phyloP scores from a whole-genome alignment of 2,113 vertebrate genomes.

The Ailurus styani region DNA sequence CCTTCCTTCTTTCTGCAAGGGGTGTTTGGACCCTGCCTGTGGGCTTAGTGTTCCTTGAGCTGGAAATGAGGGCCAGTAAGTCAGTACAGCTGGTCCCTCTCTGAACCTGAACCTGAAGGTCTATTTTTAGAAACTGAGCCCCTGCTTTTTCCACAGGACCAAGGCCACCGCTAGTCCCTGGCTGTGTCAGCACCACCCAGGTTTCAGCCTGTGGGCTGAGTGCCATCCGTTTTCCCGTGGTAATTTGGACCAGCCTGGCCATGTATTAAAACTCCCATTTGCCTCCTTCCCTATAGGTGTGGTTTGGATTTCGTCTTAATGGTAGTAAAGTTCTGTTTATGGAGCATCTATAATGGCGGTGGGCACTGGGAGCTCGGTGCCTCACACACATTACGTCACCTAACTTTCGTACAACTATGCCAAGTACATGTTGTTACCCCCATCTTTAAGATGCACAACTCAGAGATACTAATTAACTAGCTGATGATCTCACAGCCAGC shows the following conservation, averaged over 20 bases:
- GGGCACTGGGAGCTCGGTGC: background rate
- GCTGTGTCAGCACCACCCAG: background rate
- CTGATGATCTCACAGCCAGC: background rate
- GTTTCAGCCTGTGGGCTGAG: background rate
- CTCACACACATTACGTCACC: conserved; percentile 1
- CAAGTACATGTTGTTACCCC: background rate
- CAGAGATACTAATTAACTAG: conserved; percentile 34
- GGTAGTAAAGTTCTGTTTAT: conserved; percentile 58
- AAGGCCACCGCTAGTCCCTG: background rate
- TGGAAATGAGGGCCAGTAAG: background rate
- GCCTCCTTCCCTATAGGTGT: background rate
- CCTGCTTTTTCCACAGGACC: background rate
- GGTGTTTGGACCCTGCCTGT: background rate
- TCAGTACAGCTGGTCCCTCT: background rate
- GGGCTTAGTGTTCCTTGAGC: background rate
- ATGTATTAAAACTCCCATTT: background rate
- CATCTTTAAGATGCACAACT: conserved; percentile 33
- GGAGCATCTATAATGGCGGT: background rate
- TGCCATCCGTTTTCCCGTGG: background rate
- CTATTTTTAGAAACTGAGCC: background rate
- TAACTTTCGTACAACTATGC: background rate
- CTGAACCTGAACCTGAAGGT: background rate
- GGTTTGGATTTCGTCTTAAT: conserved; percentile 36
- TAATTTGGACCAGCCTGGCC: background rate
- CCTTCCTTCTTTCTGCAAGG: background rate